A percentile compares a stretch with the other conserved stretches of the same genome.
These are phyloP conservation scores for Drosophila grimshawi DNA, from an alignment of 1,140 invertebrate species.

Conservation along the genomic window DNA sequence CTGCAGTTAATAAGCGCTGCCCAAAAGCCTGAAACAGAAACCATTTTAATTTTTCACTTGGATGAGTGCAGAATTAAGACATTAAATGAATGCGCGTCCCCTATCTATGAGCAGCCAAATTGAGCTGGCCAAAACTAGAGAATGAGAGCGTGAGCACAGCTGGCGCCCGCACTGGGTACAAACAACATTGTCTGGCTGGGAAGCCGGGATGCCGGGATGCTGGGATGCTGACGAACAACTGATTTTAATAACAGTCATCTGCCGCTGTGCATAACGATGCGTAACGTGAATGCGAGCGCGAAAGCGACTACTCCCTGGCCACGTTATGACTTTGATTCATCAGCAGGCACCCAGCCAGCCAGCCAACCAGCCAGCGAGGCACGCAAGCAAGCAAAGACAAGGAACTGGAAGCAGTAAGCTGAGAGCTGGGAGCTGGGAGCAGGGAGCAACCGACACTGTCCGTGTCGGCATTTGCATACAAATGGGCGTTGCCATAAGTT, in stretches of 20 bases:
- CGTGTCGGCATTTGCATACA: slow-evolving; percentile 72
- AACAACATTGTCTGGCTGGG: slow-evolving; percentile 39
- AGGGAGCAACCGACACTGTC: slow-evolving; percentile 53
- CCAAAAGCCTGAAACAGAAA: slow-evolving; percentile 51
- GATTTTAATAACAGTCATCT: slow-evolving; percentile 84
- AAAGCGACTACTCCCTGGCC: slow-evolving; percentile 29
- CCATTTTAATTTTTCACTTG: slow-evolving; percentile 84
- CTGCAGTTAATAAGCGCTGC: slow-evolving; percentile 62
- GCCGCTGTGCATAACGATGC: slow-evolving; percentile 83
- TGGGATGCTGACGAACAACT: slow-evolving; percentile 66
- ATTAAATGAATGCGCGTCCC: slow-evolving; percentile 76
- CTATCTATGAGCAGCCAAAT: slow-evolving; percentile 36
- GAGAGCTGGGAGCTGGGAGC: not conserved
- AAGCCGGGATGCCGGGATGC: not conserved
- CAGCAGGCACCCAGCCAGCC: slow-evolving; percentile 38
- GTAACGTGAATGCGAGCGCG: slow-evolving; percentile 64
- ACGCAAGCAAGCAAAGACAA: no score
- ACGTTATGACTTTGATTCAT: slow-evolving; percentile 82
- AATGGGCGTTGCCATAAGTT: slow-evolving; percentile 80
- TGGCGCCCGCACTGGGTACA: slow-evolving; percentile 40
- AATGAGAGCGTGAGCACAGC: slow-evolving; percentile 50
- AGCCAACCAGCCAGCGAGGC: not conserved
- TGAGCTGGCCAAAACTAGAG: slow-evolving; percentile 29
- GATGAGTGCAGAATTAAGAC: slow-evolving; percentile 83
- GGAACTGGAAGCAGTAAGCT: no score